Evolutionary conservation across 2,888 invertebrate genomes (phyloP).

Genomic region (Abrostola triplasia): DNA sequence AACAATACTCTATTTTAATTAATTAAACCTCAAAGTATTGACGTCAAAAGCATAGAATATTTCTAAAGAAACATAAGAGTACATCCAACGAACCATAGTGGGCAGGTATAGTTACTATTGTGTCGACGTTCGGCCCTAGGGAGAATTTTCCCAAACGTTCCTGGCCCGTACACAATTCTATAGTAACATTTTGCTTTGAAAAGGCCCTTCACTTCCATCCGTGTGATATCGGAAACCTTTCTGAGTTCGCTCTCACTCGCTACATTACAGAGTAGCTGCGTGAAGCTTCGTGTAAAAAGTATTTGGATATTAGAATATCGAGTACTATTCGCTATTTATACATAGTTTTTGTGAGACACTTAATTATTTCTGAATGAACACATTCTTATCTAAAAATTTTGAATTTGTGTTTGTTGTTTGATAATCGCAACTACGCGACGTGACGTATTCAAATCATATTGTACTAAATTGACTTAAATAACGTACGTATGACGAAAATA

Average conservation of each 20-base stretch:
- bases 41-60: background rate
- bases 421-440: too few relatives aligned
- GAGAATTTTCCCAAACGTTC: constrained; percentile 22
- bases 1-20: too few relatives aligned
- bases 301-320: constrained; percentile 5
- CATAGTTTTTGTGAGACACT: background rate
- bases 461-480: too few relatives aligned
- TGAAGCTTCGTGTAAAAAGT: constrained; percentile 8
- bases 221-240: constrained; percentile 53
- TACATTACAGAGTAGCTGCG: constrained; percentile 22
- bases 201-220: constrained; percentile 37
- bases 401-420: too few relatives aligned
- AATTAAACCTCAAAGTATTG: background rate
- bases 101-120: constrained; percentile 26
- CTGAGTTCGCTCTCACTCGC: constrained; percentile 36
- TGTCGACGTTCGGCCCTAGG: constrained; percentile 21
- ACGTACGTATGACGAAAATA: too few relatives aligned
- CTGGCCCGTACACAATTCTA: constrained; percentile 39
- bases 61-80: background rate
- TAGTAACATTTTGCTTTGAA: constrained; percentile 39
- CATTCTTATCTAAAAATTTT: too few relatives aligned
- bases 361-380: too few relatives aligned
- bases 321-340: background rate
- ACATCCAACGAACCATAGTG: constrained; percentile 8
- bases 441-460: too few relatives aligned